These are phyloP conservation scores for Beroe forskalii DNA, from an alignment of 37 sponge, comb jelly and placozoan genomes.

Conservation along the genomic window DNA sequence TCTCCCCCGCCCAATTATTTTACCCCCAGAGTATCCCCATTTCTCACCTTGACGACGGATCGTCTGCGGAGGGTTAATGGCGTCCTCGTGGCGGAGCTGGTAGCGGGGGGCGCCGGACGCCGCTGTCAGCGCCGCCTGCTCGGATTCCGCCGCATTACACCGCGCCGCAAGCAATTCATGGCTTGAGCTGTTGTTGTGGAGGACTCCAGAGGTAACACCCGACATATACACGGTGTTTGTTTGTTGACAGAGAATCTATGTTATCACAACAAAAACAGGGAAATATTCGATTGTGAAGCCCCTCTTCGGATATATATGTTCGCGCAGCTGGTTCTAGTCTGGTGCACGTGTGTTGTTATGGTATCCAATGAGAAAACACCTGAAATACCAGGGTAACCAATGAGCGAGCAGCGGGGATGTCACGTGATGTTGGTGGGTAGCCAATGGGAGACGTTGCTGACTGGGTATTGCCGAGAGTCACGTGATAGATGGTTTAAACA, in stretches of 20 bases:
- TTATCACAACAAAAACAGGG: slow-evolving; percentile 49
- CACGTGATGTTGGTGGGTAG: not conserved
- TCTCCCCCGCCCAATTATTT: too few species aligned
- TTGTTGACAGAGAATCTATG: slow-evolving; percentile 20
- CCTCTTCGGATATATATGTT: not conserved
- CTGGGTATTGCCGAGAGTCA: not conserved
- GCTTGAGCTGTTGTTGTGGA: not conserved
- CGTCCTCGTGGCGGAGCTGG: not conserved
- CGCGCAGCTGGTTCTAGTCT: not conserved
- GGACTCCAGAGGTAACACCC: not conserved
- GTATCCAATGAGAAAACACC: not conserved
- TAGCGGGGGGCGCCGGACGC: not conserved
- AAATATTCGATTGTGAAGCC: not conserved
- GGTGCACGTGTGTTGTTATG: not conserved
- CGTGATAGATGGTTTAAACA: not conserved
- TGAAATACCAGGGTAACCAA: not conserved
- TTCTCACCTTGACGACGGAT: not conserved
- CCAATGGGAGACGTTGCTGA: not conserved
- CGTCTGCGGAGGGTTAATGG: not conserved
- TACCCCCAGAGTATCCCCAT: too few species aligned
- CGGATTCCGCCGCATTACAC: too few species aligned
- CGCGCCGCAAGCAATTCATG: not conserved
- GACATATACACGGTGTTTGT: slow-evolving; percentile 1
- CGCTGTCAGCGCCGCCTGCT: not conserved
- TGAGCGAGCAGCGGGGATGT: not conserved